phyloP scores from a whole-genome alignment of 2,888 invertebrate species.

The Aleiodes leptofemur region DNA sequence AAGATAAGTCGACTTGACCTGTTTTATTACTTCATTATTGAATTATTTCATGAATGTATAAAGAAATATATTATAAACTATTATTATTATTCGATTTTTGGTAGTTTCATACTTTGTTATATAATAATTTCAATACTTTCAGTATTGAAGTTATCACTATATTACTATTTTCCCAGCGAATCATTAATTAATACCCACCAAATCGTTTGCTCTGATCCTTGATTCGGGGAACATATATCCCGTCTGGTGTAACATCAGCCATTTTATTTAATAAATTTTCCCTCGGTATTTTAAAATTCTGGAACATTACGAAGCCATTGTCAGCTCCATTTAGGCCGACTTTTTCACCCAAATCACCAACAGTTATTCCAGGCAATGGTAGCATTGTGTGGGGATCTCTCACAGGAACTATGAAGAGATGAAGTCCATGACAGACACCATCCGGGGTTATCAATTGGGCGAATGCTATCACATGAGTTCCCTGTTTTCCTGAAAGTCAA shows the following conservation, averaged over 20 bases:
- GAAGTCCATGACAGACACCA: constrained; percentile 87
- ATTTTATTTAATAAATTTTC: constrained; percentile 88
- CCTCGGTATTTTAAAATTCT: constrained; percentile 88
- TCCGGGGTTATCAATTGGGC: constrained; percentile 91
- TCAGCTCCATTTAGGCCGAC: constrained; percentile 93
- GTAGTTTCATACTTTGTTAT: too few species aligned
- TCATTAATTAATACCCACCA: constrained; percentile 76
- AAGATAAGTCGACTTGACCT: too few species aligned
- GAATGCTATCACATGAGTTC: constrained; percentile 91
- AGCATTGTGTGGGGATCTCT: constrained; percentile 84
- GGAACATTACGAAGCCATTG: constrained; percentile 90
- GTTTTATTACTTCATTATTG: too few species aligned
- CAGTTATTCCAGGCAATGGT: constrained; percentile 86
- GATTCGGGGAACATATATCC: constrained; percentile 87
- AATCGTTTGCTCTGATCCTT: constrained; percentile 90
- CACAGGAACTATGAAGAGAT: constrained; percentile 92
- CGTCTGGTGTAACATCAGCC: constrained; percentile 90
- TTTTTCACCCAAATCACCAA: constrained; percentile 96
- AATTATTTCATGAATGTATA: too few species aligned
- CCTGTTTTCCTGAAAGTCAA: constrained; percentile 80
- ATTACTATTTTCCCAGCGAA: constrained; percentile 7
- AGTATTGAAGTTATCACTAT: background rate
- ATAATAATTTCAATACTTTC: constrained; percentile 9
- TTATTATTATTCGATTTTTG: too few species aligned
- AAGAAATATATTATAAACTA: too few species aligned